Base-by-base conservation (phyloP, 1,140 invertebrate genomes). In the Aphelenchoides fujianensis region DNA sequence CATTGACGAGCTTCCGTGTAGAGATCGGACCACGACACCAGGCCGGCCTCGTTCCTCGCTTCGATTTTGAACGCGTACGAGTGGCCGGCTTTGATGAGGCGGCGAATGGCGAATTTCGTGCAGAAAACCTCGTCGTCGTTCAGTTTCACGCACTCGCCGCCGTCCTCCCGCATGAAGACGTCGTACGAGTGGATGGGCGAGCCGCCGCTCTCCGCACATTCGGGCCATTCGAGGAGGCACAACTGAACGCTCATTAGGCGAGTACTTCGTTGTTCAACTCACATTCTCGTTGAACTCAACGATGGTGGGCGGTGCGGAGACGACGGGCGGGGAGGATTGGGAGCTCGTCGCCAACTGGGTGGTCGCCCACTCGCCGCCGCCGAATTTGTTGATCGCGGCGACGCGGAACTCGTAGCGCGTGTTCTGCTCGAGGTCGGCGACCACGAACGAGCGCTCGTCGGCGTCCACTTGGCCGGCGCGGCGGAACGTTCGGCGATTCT, bases 31-130 rank as follows among this genome's bases (percentile, higher is more conserved):
- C 77, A 67, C 3, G 81, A 76, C 64, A 77, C 30, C 32, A 92
- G 91, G 0, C 94, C 95, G 63, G 94, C 95, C 16, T 92, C 92
- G 85, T 98, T 98, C 85, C 93, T 93, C 0, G 95, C 95, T 69
- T 86, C 85, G 1, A 98, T 91, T 69, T 95, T 89, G 89, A 98
- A 98, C 85, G 97, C 94, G 82, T 96, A 97, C 1, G 70, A 69
- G 16, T 23, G n/a, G 28, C 71, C 71, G 19, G 71, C 28, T 9
- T 41, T 73, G 5, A 77, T 35, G 27, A 52, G 86, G 82, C 91
- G 91, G 84, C 94, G 91, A 2, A 94, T 89, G 92, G 81, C 94
- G 94, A 73, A 94, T 90, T 0, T 95, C 88, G 76, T 92, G 92
- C 79, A 95, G 92, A 83, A 93, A 92, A 59, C 90, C 89, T 36